Base-by-base conservation (phyloP, 2,888 invertebrate species). In the Philaethria dido region DNA sequence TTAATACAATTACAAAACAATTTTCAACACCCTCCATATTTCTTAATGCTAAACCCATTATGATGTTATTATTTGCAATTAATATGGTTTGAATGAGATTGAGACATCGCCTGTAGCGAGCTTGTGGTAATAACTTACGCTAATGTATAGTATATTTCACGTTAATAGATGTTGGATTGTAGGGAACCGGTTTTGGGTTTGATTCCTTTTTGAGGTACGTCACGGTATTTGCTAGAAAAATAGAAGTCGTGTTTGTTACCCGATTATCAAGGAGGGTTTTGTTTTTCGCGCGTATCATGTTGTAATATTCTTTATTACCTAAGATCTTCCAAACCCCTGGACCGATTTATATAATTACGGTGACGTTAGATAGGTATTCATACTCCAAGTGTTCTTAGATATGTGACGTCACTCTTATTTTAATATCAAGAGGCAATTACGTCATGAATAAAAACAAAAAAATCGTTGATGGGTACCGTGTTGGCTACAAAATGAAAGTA, bases 121-220 rank as follows among this genome's bases (percentile, higher is more conserved):
- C 78, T 77, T 75, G 77, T 73, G 73, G 75, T 74, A 77, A 88
- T 89, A 83, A 81, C 77, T 88, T 84, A 87, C 79, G 75, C 70
- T 88, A 88, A 90, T 87, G 87, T 73, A 72, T 74, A 70, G 77
- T 79, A 89, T 89, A 88, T 85, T 80, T 89, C 85, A 89, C 83
- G 75, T 80, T 87, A 86, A 88, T 88, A 87, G 86, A 81, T 79
- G 75, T 71, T 68, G 75, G 81, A 82, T 83, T 80, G 81, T 77
- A 71, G 69, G 69, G 68, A 77, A 84, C 78, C 77, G 78, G 87
- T 83, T n/a, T 78, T 52, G 29, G 6, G 72, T n/a, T 16, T 14
- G 79, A 73, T 52, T 76, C 70, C 83, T 70, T 75, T 81, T 73
- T 65, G 11, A 3, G 4, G 18, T 11, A 69, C 65, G 67, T 22